phyloP scores from a whole-genome alignment of 2,113 vertebrate species.

The Cranoglanis bouderius region DNA sequence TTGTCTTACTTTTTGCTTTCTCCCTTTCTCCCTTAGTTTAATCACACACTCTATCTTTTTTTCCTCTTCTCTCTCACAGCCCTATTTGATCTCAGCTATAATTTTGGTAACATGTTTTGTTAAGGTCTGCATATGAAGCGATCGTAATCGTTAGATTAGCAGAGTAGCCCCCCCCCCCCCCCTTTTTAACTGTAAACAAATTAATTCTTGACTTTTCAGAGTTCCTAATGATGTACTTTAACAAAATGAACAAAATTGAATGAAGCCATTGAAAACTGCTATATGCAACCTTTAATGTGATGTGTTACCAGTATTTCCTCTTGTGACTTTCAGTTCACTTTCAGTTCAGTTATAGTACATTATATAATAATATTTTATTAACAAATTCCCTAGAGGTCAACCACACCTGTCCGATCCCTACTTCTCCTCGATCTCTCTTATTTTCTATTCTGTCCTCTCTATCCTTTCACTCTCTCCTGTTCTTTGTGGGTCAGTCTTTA shows the following conservation, averaged over 20 bases:
- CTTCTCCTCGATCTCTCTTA: not conserved
- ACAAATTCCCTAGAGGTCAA: constrained; percentile 14
- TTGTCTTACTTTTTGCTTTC: constrained; percentile 33
- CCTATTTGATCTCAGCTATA: not conserved
- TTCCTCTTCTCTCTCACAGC: not conserved
- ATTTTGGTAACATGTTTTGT: constrained; percentile 46
- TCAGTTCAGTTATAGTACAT: not conserved
- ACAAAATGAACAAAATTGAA: constrained; percentile 8
- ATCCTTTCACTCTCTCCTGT: not conserved
- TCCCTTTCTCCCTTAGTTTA: constrained; percentile 32
- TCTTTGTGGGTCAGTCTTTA: constrained; percentile 28
- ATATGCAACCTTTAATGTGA: constrained; percentile 48
- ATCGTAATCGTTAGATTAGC: constrained; percentile 12
- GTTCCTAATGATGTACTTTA: not conserved
- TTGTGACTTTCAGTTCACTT: not conserved
- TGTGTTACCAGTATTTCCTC: constrained; percentile 44
- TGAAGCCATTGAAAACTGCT: constrained; percentile 48
- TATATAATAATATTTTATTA: not conserved
- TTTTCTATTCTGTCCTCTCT: not conserved
- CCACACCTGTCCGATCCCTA: not conserved
- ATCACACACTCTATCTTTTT: constrained; percentile 21
- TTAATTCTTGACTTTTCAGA: constrained; percentile 15
- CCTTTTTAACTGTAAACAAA: constrained; percentile 17
- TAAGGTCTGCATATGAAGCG: constrained; percentile 38
- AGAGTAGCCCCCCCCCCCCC: not conserved